Percentiles rank a stretch among this genome's conserved stretches.
Conservation (phyloP, 2,888 invertebrate genomes). For the Drosophila maculinotata region DNA sequence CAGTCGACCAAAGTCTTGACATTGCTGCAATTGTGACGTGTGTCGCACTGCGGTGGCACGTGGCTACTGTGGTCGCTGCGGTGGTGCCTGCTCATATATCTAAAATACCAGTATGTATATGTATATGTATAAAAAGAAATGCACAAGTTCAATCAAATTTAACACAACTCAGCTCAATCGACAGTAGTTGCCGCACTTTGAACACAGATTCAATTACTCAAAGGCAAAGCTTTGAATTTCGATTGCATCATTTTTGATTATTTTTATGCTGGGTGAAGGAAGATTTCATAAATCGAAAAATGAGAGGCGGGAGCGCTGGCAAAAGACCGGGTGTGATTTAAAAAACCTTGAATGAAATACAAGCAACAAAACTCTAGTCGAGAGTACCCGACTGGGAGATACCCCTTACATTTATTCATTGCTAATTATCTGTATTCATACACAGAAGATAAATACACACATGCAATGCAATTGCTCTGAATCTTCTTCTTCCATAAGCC, state of each 20-base stretch:
- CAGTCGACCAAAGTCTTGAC: constrained; percentile 55
- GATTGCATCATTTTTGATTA: constrained; percentile 52
- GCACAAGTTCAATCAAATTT: constrained; percentile 40
- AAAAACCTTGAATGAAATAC: constrained; percentile 11
- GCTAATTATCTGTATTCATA: too few species aligned
- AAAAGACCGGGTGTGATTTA: constrained; percentile 34
- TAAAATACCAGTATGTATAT: too few species aligned
- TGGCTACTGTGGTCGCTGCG: constrained; percentile 13
- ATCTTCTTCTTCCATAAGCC: too few species aligned
- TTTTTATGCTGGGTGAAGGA: background rate
- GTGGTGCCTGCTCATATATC: background rate
- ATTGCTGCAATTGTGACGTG: constrained; percentile 42
- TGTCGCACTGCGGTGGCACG: constrained; percentile 17
- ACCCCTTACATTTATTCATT: too few species aligned
- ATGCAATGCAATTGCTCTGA: too few species aligned
- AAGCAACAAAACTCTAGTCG: too few species aligned
- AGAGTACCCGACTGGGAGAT: too few species aligned
- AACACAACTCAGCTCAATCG: constrained; percentile 19
- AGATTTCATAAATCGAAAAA: constrained; percentile 49
- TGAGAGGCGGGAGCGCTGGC: constrained; percentile 26
- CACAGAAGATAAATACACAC: too few species aligned
- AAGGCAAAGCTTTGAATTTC: constrained; percentile 41
- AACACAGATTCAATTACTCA: constrained; percentile 68
- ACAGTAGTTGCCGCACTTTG: constrained; percentile 43
- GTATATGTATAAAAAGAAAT: constrained; percentile 2